phyloP scores from a whole-genome alignment of 1,140 invertebrate species.

The Apis dorsata region DNA sequence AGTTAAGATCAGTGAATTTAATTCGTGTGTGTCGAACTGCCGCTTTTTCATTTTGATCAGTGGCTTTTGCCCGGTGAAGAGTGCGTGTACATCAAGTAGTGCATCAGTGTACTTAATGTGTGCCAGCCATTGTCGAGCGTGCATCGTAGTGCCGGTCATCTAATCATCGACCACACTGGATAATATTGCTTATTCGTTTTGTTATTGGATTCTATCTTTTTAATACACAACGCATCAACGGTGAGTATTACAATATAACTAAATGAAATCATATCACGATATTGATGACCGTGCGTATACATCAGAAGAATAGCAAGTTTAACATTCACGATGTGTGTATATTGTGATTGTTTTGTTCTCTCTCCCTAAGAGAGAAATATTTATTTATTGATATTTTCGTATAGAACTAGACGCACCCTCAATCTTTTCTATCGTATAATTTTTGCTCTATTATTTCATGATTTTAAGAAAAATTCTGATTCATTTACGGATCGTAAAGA shows the following conservation, averaged over 20 bases:
- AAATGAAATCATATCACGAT: not conserved
- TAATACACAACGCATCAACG: conserved; percentile 1
- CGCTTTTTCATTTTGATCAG: conserved; percentile 25
- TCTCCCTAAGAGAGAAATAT: not conserved
- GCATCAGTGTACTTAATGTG: conserved; percentile 63
- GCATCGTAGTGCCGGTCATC: conserved; percentile 53
- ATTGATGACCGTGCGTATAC: not conserved
- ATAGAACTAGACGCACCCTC: conserved; percentile 43
- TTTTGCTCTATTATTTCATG: not conserved
- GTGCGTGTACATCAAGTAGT: conserved; percentile 61
- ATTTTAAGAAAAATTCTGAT: not conserved
- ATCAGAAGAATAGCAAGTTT: not conserved
- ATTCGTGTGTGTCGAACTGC: conserved; percentile 37
- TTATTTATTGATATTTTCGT: conserved; percentile 17
- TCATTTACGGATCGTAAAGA: not conserved
- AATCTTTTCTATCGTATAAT: too few species aligned
- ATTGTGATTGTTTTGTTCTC: not conserved
- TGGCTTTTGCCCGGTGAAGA: conserved; percentile 45
- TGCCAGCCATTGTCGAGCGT: conserved; percentile 65
- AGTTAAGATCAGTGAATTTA: conserved; percentile 17
- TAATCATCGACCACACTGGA: conserved; percentile 28
- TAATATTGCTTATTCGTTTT: conserved; percentile 30
- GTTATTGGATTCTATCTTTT: conserved; percentile 46
- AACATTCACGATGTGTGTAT: not conserved
- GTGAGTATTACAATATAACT: conserved; percentile 12